These are phyloP conservation scores for Pogonophryne albipinna DNA, from an alignment of 2,797 vertebrate genomes.

Conservation along the genomic window DNA sequence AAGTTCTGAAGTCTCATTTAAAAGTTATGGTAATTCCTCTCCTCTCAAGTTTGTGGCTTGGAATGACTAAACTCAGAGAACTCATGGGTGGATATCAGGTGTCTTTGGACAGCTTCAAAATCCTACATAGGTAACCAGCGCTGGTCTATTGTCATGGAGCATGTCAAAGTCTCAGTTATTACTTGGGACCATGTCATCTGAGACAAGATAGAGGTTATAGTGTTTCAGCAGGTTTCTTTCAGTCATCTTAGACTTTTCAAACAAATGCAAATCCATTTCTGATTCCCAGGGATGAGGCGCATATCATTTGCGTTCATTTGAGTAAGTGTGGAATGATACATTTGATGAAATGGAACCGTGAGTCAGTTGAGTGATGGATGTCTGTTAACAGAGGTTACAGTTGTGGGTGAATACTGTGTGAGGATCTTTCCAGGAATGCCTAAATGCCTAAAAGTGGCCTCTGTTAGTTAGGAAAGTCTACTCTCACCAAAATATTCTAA, in stretches of 20 bases:
- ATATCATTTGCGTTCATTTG: not conserved
- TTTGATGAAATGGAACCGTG: no score
- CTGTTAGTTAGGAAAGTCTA: no score
- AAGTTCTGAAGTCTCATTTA: not conserved
- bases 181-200: slow-evolving; percentile 29
- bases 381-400: no score
- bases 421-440: no score
- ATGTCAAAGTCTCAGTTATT: slow-evolving; percentile 23
- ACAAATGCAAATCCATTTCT: slow-evolving; percentile 1
- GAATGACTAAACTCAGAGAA: slow-evolving; percentile 14
- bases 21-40: not conserved
- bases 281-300: slow-evolving; percentile 3
- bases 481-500: no score
- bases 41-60: not conserved
- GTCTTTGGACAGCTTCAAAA: slow-evolving; percentile 35
- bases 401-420: no score
- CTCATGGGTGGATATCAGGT: slow-evolving; percentile 42
- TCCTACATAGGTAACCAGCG: slow-evolving; percentile 27
- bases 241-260: slow-evolving; percentile 17
- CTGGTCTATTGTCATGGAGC: slow-evolving; percentile 36
- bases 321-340: no score
- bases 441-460: no score
- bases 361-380: no score
- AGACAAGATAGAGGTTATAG: slow-evolving; percentile 35
- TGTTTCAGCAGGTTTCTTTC: slow-evolving; percentile 24